Evolutionary conservation across 2,888 invertebrate species (phyloP), one percentile per base, ranked within the genome.

Genomic region (Nasonia oneida): DNA sequence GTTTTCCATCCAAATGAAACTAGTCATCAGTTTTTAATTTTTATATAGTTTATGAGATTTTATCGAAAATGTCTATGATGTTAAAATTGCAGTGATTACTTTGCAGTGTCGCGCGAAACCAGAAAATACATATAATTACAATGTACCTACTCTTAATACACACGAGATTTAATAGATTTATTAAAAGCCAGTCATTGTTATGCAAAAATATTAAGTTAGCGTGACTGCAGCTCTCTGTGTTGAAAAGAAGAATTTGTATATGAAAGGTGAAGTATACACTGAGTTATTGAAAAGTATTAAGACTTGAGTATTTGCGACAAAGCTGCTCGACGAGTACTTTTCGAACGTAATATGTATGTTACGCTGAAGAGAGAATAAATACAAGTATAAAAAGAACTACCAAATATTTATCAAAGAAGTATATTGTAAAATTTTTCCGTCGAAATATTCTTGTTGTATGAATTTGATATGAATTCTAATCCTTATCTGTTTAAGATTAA

Each of bases 11-110:
- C 15, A 70, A 67, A 42, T 14, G 10, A 29, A 78, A 50, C n/a
- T 33, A 42, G 39, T 73, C 73, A 42, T 73, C 37, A 73, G 15
- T 50, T 70, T 67, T 70, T 70, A 12, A 47, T 47, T 33, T n/a
- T 73, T 57, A 57, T 73, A 37, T 81, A 42, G n/a, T 81, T 81
- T 81, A 29, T 42, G 42, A 67, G 47, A 64, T 71, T 76, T 73
- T n/a, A 73, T 73, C 42, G n/a, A 42, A 39, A 10, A 73, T 2
- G 2, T 10, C 8, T 6, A 2, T 47, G 6, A 75, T 8, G 12
- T 18, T 15, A 53, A 18, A 18, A 53, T 18, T 1, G 10, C 53
- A 18, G 15, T 75, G 5, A 53, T 50, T 50, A 15, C 6, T 23
- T 76, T 57, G n/a, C 33, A 18, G 18, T 61, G 18, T 23, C 6